phyloP scores from a whole-genome alignment of 2,113 vertebrate genomes.

The Heptranchias perlo region DNA sequence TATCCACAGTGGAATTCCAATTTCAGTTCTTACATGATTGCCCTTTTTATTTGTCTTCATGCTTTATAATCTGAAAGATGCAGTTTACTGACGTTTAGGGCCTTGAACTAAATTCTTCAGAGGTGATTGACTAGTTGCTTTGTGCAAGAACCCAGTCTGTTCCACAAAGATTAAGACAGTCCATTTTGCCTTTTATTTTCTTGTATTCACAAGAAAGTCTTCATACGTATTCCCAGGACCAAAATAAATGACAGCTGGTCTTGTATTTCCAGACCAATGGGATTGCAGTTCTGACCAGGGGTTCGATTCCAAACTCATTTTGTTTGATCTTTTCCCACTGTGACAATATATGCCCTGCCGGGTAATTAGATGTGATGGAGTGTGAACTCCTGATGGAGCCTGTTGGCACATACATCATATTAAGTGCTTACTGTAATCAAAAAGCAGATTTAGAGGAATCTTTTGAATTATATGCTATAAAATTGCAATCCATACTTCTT shows the following conservation, averaged over 20 bases:
- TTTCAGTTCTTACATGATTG: background rate
- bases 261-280: background rate
- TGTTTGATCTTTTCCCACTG: constrained; percentile 6
- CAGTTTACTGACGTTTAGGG: background rate
- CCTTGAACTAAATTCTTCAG: background rate
- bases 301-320: background rate
- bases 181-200: background rate
- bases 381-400: background rate
- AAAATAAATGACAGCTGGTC: background rate
- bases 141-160: background rate
- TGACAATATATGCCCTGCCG: background rate
- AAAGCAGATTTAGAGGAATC: background rate
- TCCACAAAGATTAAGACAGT: background rate
- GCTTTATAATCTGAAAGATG: background rate
- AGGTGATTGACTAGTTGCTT: background rate
- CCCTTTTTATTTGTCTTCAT: background rate
- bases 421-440: constrained; percentile 7
- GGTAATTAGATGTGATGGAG: background rate
- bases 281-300: background rate
- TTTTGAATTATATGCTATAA: background rate
- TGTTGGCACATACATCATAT: constrained; percentile 16
- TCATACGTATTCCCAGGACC: background rate
- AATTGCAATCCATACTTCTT: background rate
- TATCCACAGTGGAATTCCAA: background rate
- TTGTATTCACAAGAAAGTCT: background rate